Evolutionary conservation across 2,888 invertebrate genomes (phyloP).

Genomic region (Papilio protenor): DNA sequence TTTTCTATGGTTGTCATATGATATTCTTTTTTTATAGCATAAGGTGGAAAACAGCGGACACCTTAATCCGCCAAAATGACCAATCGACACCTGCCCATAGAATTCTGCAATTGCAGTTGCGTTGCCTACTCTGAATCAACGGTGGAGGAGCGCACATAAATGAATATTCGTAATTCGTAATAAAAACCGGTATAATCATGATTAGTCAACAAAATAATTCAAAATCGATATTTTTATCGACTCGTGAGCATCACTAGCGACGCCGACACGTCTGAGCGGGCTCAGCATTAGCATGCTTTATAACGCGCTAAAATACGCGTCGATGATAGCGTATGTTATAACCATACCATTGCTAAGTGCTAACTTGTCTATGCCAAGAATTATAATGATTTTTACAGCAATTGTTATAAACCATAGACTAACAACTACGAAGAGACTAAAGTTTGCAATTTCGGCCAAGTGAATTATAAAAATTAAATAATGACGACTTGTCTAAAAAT

Average conservation of each 20-base stretch:
- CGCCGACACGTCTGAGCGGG: conserved; percentile 60
- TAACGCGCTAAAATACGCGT: conserved; percentile 51
- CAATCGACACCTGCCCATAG: too few species aligned
- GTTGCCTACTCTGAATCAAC: too few species aligned
- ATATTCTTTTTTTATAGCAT: too few species aligned
- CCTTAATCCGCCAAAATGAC: too few species aligned
- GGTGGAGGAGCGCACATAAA: too few species aligned
- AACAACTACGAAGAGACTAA: not conserved
- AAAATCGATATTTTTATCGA: conserved; percentile 20
- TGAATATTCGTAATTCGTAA: not conserved
- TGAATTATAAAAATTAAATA: not conserved
- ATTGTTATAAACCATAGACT: not conserved
- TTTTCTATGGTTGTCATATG: too few species aligned
- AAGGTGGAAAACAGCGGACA: too few species aligned
- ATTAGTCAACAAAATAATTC: not conserved
- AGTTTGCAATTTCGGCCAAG: not conserved
- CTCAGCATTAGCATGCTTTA: conserved; percentile 51
- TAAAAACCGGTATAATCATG: not conserved
- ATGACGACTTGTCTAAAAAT: conserved; percentile 7
- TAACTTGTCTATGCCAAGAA: conserved; percentile 15
- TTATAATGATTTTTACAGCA: conserved; percentile 18
- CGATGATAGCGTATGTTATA: conserved; percentile 44
- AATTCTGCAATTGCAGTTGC: too few species aligned
- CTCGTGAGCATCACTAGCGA: conserved; percentile 52
- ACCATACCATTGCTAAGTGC: conserved; percentile 27